Conservation (phyloP, 2,797 vertebrate species). For the Myotis vivesi region DNA sequence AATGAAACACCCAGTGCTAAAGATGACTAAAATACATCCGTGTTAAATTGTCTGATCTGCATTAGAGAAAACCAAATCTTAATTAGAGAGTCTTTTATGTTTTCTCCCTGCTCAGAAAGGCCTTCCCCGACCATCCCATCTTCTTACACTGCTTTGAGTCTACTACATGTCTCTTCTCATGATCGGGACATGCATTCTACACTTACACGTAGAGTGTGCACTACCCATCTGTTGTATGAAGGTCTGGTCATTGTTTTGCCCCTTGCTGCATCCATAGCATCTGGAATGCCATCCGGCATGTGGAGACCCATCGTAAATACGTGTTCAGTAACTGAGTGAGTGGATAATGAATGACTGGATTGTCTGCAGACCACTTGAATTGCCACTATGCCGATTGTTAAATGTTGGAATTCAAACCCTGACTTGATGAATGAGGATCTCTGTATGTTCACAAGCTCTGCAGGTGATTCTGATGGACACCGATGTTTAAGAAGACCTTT, state of each 20-base stretch:
- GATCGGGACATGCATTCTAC: neutral
- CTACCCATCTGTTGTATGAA: rapidly evolving
- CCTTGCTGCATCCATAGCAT: too few relatives aligned
- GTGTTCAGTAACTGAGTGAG: neutral
- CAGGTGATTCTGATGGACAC: neutral
- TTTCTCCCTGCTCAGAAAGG: neutral
- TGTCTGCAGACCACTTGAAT: rapidly evolving
- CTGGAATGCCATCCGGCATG: neutral
- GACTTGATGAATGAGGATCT: neutral
- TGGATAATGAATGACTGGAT: rapidly evolving
- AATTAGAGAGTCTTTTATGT: neutral
- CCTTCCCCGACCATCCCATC: neutral
- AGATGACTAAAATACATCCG: neutral
- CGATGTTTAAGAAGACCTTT: neutral
- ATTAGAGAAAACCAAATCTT: neutral
- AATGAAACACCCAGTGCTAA: neutral
- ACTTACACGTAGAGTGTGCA: rapidly evolving
- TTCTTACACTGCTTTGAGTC: neutral
- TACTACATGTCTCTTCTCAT: neutral
- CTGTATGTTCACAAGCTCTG: neutral
- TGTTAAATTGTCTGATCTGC: neutral
- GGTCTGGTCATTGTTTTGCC: neutral
- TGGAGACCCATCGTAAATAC: neutral
- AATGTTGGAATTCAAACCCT: neutral
- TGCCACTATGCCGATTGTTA: too few relatives aligned